These are phyloP conservation scores for Enteromius trimaculatus DNA, from an alignment of 2,797 vertebrate species.

Conservation along the genomic window DNA sequence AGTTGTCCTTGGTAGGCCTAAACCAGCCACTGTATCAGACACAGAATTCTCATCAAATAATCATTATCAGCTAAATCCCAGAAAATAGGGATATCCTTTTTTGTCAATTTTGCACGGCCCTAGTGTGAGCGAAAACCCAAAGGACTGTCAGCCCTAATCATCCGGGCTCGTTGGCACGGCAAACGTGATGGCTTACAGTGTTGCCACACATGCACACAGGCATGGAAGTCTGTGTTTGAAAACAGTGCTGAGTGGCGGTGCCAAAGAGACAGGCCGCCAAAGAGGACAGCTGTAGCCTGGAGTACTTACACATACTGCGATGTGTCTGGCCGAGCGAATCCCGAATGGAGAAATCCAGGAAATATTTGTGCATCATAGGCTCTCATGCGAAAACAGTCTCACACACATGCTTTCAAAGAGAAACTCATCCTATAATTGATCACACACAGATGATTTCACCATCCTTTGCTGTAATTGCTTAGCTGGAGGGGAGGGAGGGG, in stretches of 20 bases:
- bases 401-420: slow-evolving; percentile 38
- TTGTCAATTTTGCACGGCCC: neutral
- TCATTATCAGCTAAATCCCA: neutral
- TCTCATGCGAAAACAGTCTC: slow-evolving; percentile 61
- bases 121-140: neutral
- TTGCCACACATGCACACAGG: slow-evolving; percentile 72
- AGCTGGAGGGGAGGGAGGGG: slow-evolving; percentile 67
- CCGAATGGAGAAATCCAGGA: slow-evolving; percentile 74
- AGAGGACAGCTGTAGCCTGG: slow-evolving; percentile 73
- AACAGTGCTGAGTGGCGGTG: slow-evolving; percentile 47
- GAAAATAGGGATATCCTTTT: neutral
- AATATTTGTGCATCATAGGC: slow-evolving; percentile 65
- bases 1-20: neutral
- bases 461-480: slow-evolving; percentile 70
- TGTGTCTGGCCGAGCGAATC: slow-evolving; percentile 48
- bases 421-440: slow-evolving; percentile 55
- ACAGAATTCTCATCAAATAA: neutral
- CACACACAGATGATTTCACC: slow-evolving; percentile 50
- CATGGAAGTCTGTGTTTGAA: slow-evolving; percentile 50
- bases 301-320: slow-evolving; percentile 68
- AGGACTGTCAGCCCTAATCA: slow-evolving; percentile 21
- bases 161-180: neutral
- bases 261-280: slow-evolving; percentile 61
- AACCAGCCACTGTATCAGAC: neutral
- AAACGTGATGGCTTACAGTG: slow-evolving; percentile 68